phyloP scores from a whole-genome alignment of 2,113 vertebrate genomes.

The Gopherus evgoodei region DNA sequence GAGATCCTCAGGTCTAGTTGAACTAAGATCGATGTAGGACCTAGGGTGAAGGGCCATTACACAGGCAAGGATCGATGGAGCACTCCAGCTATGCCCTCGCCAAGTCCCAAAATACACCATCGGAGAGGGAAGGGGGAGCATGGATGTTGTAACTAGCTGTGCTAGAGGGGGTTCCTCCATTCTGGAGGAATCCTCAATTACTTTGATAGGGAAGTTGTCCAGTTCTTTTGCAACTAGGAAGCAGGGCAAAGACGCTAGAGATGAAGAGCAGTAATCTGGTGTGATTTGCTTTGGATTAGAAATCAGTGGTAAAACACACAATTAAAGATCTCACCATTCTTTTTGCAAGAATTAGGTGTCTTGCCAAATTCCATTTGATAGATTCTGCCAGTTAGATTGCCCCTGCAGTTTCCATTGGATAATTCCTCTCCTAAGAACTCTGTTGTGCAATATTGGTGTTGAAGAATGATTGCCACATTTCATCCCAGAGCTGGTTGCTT shows the following conservation, averaged over 20 bases:
- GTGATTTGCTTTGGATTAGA: not conserved
- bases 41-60: not conserved
- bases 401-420: not conserved
- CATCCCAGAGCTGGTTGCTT: not conserved
- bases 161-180: not conserved
- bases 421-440: conserved; percentile 3
- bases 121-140: not conserved
- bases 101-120: not conserved
- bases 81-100: not conserved
- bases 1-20: not conserved
- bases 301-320: not conserved
- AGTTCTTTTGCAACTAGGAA: not conserved
- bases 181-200: not conserved
- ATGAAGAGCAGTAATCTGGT: not conserved
- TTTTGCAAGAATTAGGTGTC: not conserved
- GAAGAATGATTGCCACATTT: not conserved
- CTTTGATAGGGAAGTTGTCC: not conserved
- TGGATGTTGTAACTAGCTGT: not conserved
- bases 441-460: not conserved
- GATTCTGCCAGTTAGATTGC: not conserved
- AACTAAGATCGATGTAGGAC: not conserved
- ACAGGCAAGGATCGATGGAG: not conserved
- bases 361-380: not conserved
- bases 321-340: not conserved
- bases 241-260: not conserved